Base-by-base conservation (phyloP, 1,140 invertebrate species). In the Anastrepha ludens region DNA sequence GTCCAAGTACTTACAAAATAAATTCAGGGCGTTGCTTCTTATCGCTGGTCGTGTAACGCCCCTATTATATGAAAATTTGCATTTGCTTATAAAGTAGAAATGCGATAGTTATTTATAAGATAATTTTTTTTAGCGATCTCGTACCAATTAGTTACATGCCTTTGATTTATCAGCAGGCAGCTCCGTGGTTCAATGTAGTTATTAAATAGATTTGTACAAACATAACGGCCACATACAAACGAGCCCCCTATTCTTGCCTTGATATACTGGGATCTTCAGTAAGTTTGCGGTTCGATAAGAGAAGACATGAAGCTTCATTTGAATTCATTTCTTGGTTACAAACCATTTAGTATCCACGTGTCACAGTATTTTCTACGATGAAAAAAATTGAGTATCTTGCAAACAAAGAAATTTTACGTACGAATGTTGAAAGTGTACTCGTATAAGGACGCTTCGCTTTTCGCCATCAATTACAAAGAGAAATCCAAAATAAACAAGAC, bases 1-100 rank as follows among this genome's bases (percentile, higher is more conserved):
- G 8, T 8, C 17, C 2, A 11, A 2, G 74, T 20, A 8, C n/a
- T 11, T 67, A 81, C 9, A 50, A 81, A 81, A 81, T 81, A 81
- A 81, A 81, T 81, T 81, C 74, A 20, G 74, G 74, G 74, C 74
- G 74, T 81, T 29, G 20, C 47, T 20, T 81, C 55, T 81, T 50
- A 81, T 81, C 47, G 17, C 47, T 58, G 20, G 9, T 2, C 47
- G 9, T 55, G 9, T 50, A 81, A 81, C 74, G 74, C 74, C 74
- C 74, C 74, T n/a, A 81, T 47, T 81, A 20, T 15, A 15, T 44
- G 13, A 15, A 4, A 5, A 17, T 44, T 17, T 74, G 0, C 1
- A 47, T 74, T 17, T 74, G 64, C 11, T 29, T 62, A 17, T 17
- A 17, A 17, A 13, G 60, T 13, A 62, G 9, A 17, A 4, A 62